A percentile compares a stretch with the other conserved stretches of the same genome.
Evolutionary conservation across 2,113 vertebrate genomes (phyloP).

Genomic region (Pseudonaja textilis): DNA sequence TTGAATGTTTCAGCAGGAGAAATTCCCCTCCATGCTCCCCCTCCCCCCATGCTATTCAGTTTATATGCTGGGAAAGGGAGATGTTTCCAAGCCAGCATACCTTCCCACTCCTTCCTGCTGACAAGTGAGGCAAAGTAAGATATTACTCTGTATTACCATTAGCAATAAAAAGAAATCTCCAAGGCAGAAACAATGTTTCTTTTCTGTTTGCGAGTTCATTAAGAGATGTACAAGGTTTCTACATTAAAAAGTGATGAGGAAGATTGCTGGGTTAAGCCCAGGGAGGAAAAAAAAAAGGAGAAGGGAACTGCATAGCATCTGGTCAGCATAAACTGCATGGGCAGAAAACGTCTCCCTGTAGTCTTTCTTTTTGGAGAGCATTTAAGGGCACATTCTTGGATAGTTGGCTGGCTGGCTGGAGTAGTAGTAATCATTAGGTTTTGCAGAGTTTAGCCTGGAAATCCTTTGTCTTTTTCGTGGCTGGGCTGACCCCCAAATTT

Average conservation of each 20-base stretch:
- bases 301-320: neutral
- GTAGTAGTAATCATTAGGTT: neutral
- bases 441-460: neutral
- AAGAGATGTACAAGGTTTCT: neutral
- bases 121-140: neutral
- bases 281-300: neutral
- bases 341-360: neutral
- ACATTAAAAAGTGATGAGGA: conserved; percentile 6
- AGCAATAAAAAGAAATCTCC: neutral
- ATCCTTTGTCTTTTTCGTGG: neutral
- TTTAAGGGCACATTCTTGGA: neutral
- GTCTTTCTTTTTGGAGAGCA: neutral
- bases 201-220: neutral
- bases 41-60: neutral
- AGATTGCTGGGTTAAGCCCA: neutral
- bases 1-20: neutral
- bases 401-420: neutral
- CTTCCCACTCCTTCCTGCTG: neutral
- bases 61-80: neutral
- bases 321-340: neutral
- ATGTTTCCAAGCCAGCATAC: neutral
- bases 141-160: neutral
- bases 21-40: neutral
- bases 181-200: neutral
- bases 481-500: neutral